Evolutionary conservation across 2,113 vertebrate species (phyloP).

Genomic region (Psilopsiagon aymara): DNA sequence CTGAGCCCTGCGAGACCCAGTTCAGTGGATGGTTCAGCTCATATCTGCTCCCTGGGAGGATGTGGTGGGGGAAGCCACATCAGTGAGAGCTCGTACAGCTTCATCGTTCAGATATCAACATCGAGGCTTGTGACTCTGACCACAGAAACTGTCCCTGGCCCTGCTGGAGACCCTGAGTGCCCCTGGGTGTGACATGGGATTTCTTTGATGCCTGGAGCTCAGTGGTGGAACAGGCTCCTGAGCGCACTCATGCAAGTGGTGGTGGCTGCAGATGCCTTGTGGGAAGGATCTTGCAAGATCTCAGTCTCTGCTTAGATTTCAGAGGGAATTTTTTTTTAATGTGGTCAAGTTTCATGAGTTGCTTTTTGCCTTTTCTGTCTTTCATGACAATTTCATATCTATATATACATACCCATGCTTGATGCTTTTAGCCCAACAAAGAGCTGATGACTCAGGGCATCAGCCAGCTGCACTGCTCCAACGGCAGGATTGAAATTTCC

Average conservation of each 20-base stretch:
- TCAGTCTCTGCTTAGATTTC: background rate
- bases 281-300: background rate
- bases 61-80: no score
- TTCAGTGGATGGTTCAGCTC: accelerated
- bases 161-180: accelerated
- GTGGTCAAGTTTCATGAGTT: background rate
- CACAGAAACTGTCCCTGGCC: background rate
- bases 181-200: accelerated
- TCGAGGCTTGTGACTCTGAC: accelerated
- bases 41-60: background rate
- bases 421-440: background rate
- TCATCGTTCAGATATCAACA: accelerated
- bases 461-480: background rate
- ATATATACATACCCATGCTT: background rate
- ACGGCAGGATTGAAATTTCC: background rate
- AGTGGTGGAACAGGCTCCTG: background rate
- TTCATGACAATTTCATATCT: background rate
- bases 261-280: background rate
- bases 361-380: background rate
- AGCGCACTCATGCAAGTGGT: accelerated
- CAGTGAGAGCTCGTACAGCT: background rate
- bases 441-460: background rate
- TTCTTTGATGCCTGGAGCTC: background rate
- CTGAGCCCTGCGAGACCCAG: accelerated
- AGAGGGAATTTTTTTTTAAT: background rate